Conservation (phyloP, 2,113 vertebrate species). For the Asarcornis scutulata region DNA sequence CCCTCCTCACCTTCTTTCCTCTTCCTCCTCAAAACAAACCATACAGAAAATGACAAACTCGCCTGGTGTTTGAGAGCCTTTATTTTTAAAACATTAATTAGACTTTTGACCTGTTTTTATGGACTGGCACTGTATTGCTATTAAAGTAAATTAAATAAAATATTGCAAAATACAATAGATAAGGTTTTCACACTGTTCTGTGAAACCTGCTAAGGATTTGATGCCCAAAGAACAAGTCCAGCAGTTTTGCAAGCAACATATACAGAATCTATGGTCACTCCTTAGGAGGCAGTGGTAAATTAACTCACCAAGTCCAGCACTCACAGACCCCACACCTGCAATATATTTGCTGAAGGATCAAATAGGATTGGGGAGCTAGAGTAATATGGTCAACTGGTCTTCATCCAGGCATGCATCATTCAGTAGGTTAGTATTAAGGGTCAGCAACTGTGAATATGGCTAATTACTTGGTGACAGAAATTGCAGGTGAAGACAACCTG, state of each 20-base stretch:
- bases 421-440: constrained; percentile 73
- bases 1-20: constrained; percentile 81
- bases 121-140: constrained; percentile 72
- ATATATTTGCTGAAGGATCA: constrained; percentile 67
- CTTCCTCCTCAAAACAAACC: constrained; percentile 79
- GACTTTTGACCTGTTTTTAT: constrained; percentile 84
- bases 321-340: constrained; percentile 73
- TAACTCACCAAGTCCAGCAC: constrained; percentile 16
- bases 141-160: constrained; percentile 71
- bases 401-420: constrained; percentile 74
- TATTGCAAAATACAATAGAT: constrained; percentile 49
- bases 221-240: constrained; percentile 10
- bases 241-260: constrained; percentile 55
- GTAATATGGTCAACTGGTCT: constrained; percentile 76
- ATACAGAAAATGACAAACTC: constrained; percentile 81
- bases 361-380: constrained; percentile 65
- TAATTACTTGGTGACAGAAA: constrained; percentile 77
- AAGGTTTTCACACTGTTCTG: constrained; percentile 44
- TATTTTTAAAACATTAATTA: constrained; percentile 92
- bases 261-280: constrained; percentile 39
- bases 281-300: constrained; percentile 58
- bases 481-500: constrained; percentile 77
- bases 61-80: constrained; percentile 85
- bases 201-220: constrained; percentile 66
- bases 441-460: constrained; percentile 78